Evolutionary conservation across 2,888 invertebrate species (phyloP).

Genomic region (Melanophora roralis): DNA sequence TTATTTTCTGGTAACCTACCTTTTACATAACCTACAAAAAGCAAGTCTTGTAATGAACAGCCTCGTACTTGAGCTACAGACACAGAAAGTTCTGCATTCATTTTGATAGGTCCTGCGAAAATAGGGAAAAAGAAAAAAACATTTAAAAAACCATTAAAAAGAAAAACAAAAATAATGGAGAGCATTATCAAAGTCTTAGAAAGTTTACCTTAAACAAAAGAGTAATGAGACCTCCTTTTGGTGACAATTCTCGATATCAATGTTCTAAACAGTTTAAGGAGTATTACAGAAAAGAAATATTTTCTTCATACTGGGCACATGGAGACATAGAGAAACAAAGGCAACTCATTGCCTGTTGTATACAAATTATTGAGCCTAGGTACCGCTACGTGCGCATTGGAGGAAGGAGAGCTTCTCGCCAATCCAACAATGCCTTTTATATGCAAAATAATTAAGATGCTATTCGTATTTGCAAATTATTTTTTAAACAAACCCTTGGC

Average conservation of each 20-base stretch:
- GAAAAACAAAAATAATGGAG: too few relatives aligned
- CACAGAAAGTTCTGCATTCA: too few relatives aligned
- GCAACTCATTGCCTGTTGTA: constrained; percentile 52
- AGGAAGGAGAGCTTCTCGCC: constrained; percentile 36
- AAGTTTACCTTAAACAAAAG: constrained; percentile 51
- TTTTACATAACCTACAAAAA: too few relatives aligned
- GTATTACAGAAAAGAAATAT: constrained; percentile 47
- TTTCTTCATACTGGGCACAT: constrained; percentile 45
- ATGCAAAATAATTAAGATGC: constrained; percentile 39
- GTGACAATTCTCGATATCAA: constrained; percentile 38
- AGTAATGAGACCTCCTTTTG: constrained; percentile 55
- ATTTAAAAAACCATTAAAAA: too few relatives aligned
- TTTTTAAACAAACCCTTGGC: constrained; percentile 40
- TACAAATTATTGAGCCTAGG: constrained; percentile 44
- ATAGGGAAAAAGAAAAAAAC: too few relatives aligned
- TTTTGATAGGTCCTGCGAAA: too few relatives aligned
- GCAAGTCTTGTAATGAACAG: too few relatives aligned
- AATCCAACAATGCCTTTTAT: constrained; percentile 53
- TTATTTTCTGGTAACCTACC: too few relatives aligned
- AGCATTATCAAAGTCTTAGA: constrained; percentile 38
- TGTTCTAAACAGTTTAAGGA: constrained; percentile 50
- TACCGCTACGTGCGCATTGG: constrained; percentile 54
- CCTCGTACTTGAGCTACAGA: too few relatives aligned
- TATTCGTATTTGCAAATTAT: constrained; percentile 51
- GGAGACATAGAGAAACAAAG: constrained; percentile 54